Evolutionary conservation across 1,140 invertebrate genomes (phyloP).

Genomic region (Matsumurasca onukii): DNA sequence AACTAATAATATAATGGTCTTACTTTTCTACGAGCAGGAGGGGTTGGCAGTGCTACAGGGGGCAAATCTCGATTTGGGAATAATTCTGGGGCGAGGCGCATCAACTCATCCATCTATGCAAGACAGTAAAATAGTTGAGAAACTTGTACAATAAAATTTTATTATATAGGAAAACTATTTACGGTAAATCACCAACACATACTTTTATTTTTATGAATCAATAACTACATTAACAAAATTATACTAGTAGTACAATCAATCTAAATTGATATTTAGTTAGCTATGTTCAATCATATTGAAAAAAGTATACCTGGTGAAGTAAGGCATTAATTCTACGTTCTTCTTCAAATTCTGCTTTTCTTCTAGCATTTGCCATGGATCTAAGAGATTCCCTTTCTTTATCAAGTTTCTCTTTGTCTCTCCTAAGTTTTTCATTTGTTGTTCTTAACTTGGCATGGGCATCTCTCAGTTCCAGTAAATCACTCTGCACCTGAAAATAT

Average conservation of each 20-base stretch:
- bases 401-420: slow-evolving; percentile 84
- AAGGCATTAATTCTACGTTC: slow-evolving; percentile 65
- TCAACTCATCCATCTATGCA: slow-evolving; percentile 69
- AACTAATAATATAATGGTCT: no score
- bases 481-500: slow-evolving; percentile 71
- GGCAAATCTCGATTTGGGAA: slow-evolving; percentile 41
- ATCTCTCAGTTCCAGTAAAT: slow-evolving; percentile 83
- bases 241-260: no score
- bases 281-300: no score
- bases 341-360: slow-evolving; percentile 60
- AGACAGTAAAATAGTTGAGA: no score
- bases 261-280: no score
- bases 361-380: slow-evolving; percentile 52
- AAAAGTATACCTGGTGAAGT: slow-evolving; percentile 61
- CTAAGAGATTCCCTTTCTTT: slow-evolving; percentile 73
- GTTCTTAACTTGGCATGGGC: slow-evolving; percentile 88
- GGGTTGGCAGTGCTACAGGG: slow-evolving; percentile 53
- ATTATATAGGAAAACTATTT: no score
- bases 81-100: slow-evolving; percentile 69
- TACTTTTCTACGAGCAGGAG: slow-evolving; percentile 56
- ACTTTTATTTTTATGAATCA: no score
- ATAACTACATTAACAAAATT: no score
- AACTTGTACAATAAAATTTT: no score
- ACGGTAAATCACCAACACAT: no score
- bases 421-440: slow-evolving; percentile 86